These are phyloP conservation scores for Solenopsis invicta DNA, from an alignment of 1,140 invertebrate species.

Conservation along the genomic window DNA sequence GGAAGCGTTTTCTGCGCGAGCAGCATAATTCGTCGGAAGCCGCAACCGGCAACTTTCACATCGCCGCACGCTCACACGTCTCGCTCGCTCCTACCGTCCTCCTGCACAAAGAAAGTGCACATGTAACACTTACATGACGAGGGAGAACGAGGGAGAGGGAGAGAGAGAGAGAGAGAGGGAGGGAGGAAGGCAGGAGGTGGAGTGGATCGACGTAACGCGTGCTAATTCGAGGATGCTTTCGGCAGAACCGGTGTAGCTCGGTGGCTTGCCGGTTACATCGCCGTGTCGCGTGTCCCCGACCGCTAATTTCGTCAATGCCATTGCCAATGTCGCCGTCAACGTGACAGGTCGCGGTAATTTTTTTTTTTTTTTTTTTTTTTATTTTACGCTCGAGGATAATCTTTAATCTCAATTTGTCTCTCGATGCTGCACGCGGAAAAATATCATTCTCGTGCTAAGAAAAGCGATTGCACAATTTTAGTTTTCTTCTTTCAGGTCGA, in stretches of 20 bases:
- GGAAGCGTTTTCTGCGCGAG: conserved; percentile 49
- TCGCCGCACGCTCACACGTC: conserved; percentile 41
- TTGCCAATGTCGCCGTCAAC: conserved; percentile 73
- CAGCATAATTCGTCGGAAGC: conserved; percentile 64
- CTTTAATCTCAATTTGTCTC: neutral
- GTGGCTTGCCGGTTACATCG: conserved; percentile 23
- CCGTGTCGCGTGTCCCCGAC: conserved; percentile 33
- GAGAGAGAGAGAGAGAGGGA: neutral
- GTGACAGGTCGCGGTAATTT: neutral
- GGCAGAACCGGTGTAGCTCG: conserved; percentile 24
- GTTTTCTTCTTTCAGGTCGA: too few species aligned
- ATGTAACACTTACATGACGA: conserved; percentile 83
- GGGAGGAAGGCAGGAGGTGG: neutral
- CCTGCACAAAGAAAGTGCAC: conserved; percentile 80
- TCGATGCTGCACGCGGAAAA: too few species aligned
- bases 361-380: conserved; percentile 16
- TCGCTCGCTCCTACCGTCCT: conserved; percentile 41
- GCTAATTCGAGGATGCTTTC: conserved; percentile 58
- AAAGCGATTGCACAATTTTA: too few species aligned
- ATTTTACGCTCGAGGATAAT: neutral
- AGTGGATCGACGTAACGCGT: conserved; percentile 75
- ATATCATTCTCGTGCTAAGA: too few species aligned
- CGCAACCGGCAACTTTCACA: conserved; percentile 79
- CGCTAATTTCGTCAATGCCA: conserved; percentile 77
- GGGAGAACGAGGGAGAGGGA: neutral